Conservation (phyloP, 2,113 vertebrate genomes). For the pig (Sus scrofa) region DNA sequence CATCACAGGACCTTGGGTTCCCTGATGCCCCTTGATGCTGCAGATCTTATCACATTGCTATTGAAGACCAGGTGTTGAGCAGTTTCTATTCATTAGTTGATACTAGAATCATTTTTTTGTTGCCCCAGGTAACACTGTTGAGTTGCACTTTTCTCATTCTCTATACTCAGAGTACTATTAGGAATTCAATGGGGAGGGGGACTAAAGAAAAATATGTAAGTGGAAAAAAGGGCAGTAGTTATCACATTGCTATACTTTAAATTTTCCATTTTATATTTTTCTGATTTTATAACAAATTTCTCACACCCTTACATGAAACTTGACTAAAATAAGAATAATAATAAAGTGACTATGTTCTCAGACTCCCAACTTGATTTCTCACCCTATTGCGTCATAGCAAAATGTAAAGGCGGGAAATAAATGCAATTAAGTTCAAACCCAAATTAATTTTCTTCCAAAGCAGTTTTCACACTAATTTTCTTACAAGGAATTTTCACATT, state of each 20-base stretch:
- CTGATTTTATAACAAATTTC: background rate
- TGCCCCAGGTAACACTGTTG: background rate
- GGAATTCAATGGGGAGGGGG: background rate
- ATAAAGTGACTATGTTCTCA: background rate
- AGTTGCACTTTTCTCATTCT: background rate
- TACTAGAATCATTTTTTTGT: background rate
- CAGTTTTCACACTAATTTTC: no score
- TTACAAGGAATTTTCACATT: background rate
- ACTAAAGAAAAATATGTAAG: background rate
- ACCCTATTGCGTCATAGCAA: background rate
- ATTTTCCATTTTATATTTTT: background rate
- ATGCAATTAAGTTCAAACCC: background rate
- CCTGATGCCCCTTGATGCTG: background rate
- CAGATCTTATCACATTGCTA: background rate
- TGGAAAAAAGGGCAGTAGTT: background rate
- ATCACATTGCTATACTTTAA: background rate
- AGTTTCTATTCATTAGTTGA: background rate
- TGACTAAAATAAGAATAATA: conserved; percentile 13
- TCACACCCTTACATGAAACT: background rate
- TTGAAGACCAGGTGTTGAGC: background rate
- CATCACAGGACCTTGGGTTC: background rate
- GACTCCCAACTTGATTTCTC: background rate
- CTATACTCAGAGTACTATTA: background rate
- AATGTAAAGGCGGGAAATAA: background rate
- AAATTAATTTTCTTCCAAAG: conserved; percentile 14